phyloP scores from a whole-genome alignment of 2,888 invertebrate species.

The Palloptera scutellata region DNA sequence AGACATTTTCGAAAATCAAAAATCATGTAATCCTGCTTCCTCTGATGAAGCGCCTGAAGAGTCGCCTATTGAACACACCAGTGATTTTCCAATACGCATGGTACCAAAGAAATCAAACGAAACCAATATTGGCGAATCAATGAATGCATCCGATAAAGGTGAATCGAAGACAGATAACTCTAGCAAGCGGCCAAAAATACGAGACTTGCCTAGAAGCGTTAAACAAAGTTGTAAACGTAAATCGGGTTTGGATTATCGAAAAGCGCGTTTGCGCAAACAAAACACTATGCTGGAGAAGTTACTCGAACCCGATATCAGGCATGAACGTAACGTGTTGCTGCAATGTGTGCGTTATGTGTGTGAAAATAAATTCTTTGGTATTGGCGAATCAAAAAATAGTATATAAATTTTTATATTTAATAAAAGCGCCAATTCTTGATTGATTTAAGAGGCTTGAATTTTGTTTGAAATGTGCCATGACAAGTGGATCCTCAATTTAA shows the following conservation, averaged over 20 bases:
- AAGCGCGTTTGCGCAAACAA: slow-evolving; percentile 48
- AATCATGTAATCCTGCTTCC: slow-evolving; percentile 24
- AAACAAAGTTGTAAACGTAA: slow-evolving; percentile 15
- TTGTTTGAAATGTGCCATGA: too few species aligned
- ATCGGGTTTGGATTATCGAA: slow-evolving; percentile 55
- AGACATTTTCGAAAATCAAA: background rate
- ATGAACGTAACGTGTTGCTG: slow-evolving; percentile 85
- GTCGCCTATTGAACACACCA: slow-evolving; percentile 44
- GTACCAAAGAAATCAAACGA: background rate
- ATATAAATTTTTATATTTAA: too few species aligned
- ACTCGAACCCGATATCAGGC: slow-evolving; percentile 79
- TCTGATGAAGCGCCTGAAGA: slow-evolving; percentile 52
- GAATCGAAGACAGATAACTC: background rate
- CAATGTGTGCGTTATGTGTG: slow-evolving; percentile 86
- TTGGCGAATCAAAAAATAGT: slow-evolving; percentile 43
- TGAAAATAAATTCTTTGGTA: slow-evolving; percentile 77
- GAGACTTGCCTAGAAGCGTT: background rate
- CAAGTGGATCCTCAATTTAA: too few species aligned
- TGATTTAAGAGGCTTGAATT: too few species aligned
- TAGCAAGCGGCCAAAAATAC: background rate
- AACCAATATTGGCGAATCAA: background rate
- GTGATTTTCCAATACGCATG: background rate
- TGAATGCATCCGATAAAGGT: too few species aligned
- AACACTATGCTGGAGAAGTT: slow-evolving; percentile 75
- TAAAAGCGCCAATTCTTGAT: too few species aligned